Base-by-base conservation (phyloP, 2,797 vertebrate species). In the Heliangelus exortis region DNA sequence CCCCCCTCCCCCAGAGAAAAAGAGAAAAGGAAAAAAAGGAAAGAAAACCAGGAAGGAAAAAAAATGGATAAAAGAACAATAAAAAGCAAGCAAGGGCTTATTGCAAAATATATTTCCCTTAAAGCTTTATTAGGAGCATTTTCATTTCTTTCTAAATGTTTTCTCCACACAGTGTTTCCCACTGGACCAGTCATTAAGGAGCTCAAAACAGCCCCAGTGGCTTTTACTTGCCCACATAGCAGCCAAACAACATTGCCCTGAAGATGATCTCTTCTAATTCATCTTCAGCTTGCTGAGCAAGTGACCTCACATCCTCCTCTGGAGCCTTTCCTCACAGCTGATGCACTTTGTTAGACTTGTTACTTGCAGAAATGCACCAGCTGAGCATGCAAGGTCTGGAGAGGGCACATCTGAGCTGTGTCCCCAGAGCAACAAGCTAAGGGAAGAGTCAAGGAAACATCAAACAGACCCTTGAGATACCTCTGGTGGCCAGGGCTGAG, bases 41-140 rank as follows among this genome's bases (percentile, higher is more conserved):
- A 18, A 61, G 58, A 25, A 45, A 81, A 95, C 41, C 23, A 67
- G 53, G 53, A 81, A 90, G 51, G 15, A 53, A 89, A 54, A 89
- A 96, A 85, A 92, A 85, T 75, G 36, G 58, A 28, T 85, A 66
- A 67, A 92, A 81, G 57, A 59, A 85, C 54, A 93, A 72, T 94
- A 95, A 96, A 95, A 93, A 92, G 6, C n/a, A 89, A 84, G 31
- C 80, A 88, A 67, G 74, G 31, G 31, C 57, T 96, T 89, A 62
- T 84, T 94, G 85, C 81, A 74, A 96, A 96, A 87, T 87, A n/a
- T 33, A 29, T 94, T 85, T 93, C 59, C 65, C 55, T 89, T 85
- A 82, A 92, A 95, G 58, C 82, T 54, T 75, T 73, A n/a, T 91
- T 96, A 79, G 88, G 71, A 50, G 63, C 51, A 31, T 92, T 92